Evolutionary conservation across 2,797 vertebrate species (phyloP).

Genomic region (Protonibea diacanthus): DNA sequence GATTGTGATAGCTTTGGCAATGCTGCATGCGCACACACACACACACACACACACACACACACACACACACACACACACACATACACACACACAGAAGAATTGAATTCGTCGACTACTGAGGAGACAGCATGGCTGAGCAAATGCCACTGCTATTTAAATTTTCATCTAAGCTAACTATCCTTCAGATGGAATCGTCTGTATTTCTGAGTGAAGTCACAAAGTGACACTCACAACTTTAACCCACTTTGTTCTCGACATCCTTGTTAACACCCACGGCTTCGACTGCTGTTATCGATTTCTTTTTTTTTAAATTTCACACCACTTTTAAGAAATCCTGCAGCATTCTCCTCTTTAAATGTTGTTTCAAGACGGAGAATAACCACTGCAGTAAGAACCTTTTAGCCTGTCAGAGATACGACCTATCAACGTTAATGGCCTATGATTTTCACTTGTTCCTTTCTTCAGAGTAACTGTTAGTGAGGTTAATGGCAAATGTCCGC

Average conservation of each 20-base stretch:
- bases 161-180: slow-evolving; percentile 23
- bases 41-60: slow-evolving; percentile 19
- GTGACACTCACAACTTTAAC: slow-evolving; percentile 41
- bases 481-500: slow-evolving; percentile 60
- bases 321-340: slow-evolving; percentile 43
- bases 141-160: slow-evolving; percentile 27
- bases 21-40: slow-evolving; percentile 2
- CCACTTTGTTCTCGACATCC: slow-evolving; percentile 26
- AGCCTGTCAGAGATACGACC: slow-evolving; percentile 45
- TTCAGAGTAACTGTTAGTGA: slow-evolving; percentile 59
- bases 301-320: slow-evolving; percentile 44
- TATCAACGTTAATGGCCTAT: slow-evolving; percentile 60
- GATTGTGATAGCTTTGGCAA: neutral
- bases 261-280: slow-evolving; percentile 29
- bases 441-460: slow-evolving; percentile 61
- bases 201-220: slow-evolving; percentile 38
- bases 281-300: slow-evolving; percentile 12
- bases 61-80: slow-evolving; percentile 14
- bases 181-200: slow-evolving; percentile 39
- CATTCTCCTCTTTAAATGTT: slow-evolving; percentile 8
- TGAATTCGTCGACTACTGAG: slow-evolving; percentile 9
- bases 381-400: slow-evolving; percentile 28
- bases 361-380: slow-evolving; percentile 38
- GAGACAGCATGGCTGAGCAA: slow-evolving; percentile 7
- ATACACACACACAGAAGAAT: slow-evolving; percentile 16